phyloP scores from a whole-genome alignment of 2,888 invertebrate species.

The Nomada lathburiana region DNA sequence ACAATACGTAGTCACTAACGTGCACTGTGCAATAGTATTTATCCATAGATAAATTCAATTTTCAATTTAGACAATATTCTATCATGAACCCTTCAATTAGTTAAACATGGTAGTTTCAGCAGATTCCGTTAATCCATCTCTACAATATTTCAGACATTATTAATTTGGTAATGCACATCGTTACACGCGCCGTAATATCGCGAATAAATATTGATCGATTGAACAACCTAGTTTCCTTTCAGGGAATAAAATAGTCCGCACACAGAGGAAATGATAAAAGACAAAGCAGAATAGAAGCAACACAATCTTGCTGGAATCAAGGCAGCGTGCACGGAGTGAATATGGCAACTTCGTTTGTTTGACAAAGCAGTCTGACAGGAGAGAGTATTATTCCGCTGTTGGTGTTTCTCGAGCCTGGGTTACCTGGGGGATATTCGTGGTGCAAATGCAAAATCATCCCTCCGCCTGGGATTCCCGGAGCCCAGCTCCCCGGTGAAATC shows the following conservation, averaged over 20 bases:
- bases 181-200: no score
- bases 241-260: background rate
- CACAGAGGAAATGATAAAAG: slow-evolving; percentile 3
- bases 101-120: no score
- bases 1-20: no score
- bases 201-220: no score
- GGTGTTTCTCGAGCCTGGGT: slow-evolving; percentile 34
- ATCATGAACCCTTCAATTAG: no score
- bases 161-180: no score
- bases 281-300: background rate
- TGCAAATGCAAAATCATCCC: slow-evolving; percentile 64
- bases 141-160: no score
- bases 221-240: background rate
- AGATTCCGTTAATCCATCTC: no score
- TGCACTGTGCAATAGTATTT: no score
- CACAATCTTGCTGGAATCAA: background rate
- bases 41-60: no score
- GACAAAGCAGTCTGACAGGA: slow-evolving; percentile 12
- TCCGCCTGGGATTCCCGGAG: slow-evolving; percentile 4
- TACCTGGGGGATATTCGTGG: slow-evolving; percentile 46
- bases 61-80: no score
- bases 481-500: background rate
- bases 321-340: background rate
- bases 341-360: slow-evolving; percentile 28
- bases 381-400: slow-evolving; percentile 24